A percentile compares a stretch with the other conserved stretches of the same genome.
Evolutionary conservation across 2,113 vertebrate species (phyloP).

Genomic region (Gavialis gangeticus): DNA sequence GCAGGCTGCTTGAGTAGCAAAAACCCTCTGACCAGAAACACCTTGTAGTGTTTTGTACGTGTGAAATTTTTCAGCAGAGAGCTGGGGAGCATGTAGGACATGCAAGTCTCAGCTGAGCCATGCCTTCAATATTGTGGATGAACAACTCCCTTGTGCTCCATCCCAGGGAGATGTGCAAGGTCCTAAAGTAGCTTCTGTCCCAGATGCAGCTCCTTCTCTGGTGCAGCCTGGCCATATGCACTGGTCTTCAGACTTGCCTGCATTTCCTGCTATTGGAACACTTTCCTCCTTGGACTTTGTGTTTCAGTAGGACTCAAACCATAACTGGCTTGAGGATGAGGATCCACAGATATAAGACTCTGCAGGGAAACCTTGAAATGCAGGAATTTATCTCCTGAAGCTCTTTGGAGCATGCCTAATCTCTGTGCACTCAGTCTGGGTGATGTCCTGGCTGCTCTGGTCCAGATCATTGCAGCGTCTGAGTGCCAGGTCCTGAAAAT

Average conservation of each 20-base stretch:
- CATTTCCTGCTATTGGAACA: not conserved
- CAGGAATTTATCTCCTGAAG: not conserved
- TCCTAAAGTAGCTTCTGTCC: not conserved
- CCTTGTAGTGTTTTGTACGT: too few relatives aligned
- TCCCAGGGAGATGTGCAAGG: not conserved
- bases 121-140: not conserved
- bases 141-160: not conserved
- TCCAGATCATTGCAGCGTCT: too few relatives aligned
- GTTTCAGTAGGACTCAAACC: not conserved
- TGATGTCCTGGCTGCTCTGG: too few relatives aligned
- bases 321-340: not conserved
- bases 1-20: not conserved
- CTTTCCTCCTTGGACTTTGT: fast-evolving
- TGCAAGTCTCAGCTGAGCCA: not conserved
- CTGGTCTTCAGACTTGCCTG: not conserved
- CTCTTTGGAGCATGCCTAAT: fast-evolving
- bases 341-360: not conserved
- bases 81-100: too few relatives aligned
- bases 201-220: not conserved
- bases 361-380: constrained; percentile 10
- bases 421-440: not conserved
- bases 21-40: too few relatives aligned
- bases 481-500: too few relatives aligned
- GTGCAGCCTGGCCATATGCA: too few relatives aligned
- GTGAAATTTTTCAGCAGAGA: too few relatives aligned